Evolutionary conservation across 2,888 invertebrate genomes (phyloP).

Genomic region (Aphidoletes aphidimyza): DNA sequence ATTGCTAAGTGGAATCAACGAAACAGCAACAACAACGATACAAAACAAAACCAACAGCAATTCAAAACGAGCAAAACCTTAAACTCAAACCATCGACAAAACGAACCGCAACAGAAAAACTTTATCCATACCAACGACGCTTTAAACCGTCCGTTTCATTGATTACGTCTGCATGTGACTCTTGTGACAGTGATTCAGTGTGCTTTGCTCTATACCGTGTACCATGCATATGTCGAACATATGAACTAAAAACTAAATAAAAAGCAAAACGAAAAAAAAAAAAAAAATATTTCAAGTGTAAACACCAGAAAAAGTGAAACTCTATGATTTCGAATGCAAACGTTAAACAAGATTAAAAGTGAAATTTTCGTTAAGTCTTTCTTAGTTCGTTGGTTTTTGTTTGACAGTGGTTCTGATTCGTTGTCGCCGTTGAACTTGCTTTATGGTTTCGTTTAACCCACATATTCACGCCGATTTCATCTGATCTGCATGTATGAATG

Average conservation of each 20-base stretch:
- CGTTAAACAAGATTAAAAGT: slow-evolving; percentile 56
- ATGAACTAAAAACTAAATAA: slow-evolving; percentile 30
- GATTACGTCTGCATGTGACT: slow-evolving; percentile 4
- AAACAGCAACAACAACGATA: background rate
- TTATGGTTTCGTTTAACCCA: slow-evolving; percentile 41
- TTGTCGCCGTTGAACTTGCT: slow-evolving; percentile 47
- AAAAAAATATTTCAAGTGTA: slow-evolving; percentile 55
- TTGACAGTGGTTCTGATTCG: slow-evolving; percentile 50
- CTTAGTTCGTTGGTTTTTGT: slow-evolving; percentile 42
- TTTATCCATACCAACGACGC: background rate
- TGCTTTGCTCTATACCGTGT: slow-evolving; percentile 20
- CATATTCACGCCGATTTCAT: background rate
- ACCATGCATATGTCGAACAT: slow-evolving; percentile 1
- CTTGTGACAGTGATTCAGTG: background rate
- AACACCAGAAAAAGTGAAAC: slow-evolving; percentile 56
- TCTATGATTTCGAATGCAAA: slow-evolving; percentile 56
- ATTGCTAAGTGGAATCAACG: slow-evolving; percentile 38
- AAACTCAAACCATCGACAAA: background rate
- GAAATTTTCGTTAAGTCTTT: slow-evolving; percentile 55
- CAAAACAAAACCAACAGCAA: background rate
- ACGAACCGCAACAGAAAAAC: background rate
- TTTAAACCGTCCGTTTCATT: slow-evolving; percentile 35
- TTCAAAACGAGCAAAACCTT: slow-evolving; percentile 17
- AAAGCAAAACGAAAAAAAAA: background rate
- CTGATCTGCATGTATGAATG: too few relatives aligned